Base-by-base conservation (phyloP, 2,113 vertebrate genomes). In the Erinaceus europaeus region DNA sequence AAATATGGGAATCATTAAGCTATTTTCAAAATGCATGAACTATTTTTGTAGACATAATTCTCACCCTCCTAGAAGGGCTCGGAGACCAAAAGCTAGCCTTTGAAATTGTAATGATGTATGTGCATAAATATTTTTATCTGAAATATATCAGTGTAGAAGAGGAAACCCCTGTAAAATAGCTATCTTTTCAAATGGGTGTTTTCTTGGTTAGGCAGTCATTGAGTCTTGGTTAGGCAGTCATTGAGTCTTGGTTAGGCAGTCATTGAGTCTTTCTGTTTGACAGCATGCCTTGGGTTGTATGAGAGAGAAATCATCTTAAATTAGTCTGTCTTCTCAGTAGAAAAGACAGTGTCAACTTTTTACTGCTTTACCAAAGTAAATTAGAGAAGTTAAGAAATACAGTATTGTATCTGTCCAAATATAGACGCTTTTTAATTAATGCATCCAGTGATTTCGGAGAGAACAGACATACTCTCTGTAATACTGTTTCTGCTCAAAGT, bases 231-330 rank as follows among this genome's bases (percentile, higher is more conserved):
- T n/a, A n/a, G n/a, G n/a, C n/a, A n/a, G n/a, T n/a, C n/a, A n/a
- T n/a, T n/a, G n/a, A n/a, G n/a, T n/a, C n/a, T n/a, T n/a, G n/a
- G n/a, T 86, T 89, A 90, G 92, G 78, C 65, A 62, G 75, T 92
- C 88, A 90, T 46, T 77, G 83, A 44, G 61, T 80, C 48, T 91
- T 93, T 91, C 88, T 72, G 1, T 68, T 52, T 85, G 90, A 89
- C 86, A 86, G 84, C 27, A 82, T 93, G 71, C 92, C 95, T 93
- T 85, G 84, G 53, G 46, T 84, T 91, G 25, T 91, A 55, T 89
- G 95, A 93, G 91, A 91, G 74, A 79, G 65, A 91, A 94, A 73
- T 94, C 48, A 80, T 86, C 84, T 89, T 92, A 93, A 95, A 89
- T 93, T 83, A 89, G 50, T 79, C 86, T 91, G 40, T 80, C 59